Evolutionary conservation across 1,140 invertebrate species (phyloP).

Genomic region (Drosophila tropicalis): DNA sequence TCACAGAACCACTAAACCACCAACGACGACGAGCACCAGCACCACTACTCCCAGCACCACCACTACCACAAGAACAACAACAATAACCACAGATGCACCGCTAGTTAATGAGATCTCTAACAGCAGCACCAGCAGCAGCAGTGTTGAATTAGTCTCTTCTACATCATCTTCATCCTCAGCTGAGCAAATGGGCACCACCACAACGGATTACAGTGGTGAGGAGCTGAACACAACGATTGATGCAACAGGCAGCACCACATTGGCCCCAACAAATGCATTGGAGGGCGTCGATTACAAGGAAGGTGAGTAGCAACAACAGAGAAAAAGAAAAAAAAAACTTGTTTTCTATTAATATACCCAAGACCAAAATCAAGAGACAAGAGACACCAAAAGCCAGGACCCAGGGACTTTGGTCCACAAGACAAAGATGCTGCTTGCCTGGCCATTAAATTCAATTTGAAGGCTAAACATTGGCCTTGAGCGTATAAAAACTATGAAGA

Average conservation of each 20-base stretch:
- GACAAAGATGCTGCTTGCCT: conserved; percentile 72
- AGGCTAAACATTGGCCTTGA: conserved; percentile 79
- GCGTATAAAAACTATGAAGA: conserved; percentile 46
- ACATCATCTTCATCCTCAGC: conserved; percentile 47
- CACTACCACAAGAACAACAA: conserved; percentile 32
- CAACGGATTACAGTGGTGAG: conserved; percentile 61
- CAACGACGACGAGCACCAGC: conserved; percentile 34
- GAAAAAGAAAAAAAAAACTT: conserved; percentile 12
- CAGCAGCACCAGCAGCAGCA: conserved; percentile 40
- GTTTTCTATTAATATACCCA: conserved; percentile 17
- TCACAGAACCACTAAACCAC: conserved; percentile 64
- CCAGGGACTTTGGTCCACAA: conserved; percentile 67
- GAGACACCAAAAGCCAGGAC: background rate
- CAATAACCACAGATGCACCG: conserved; percentile 58
- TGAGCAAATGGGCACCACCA: conserved; percentile 46
- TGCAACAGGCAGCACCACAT: conserved; percentile 60
- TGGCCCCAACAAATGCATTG: conserved; percentile 64
- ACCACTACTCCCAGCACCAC: conserved; percentile 32
- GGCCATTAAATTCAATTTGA: conserved; percentile 82
- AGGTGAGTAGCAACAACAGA: conserved; percentile 60
- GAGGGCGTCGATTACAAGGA: conserved; percentile 82
- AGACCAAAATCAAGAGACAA: background rate
- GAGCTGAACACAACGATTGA: conserved; percentile 54
- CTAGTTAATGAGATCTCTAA: conserved; percentile 25
- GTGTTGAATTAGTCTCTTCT: conserved; percentile 61